These are phyloP conservation scores for Enteromius mattozi DNA, from an alignment of 2,797 vertebrate species.

Conservation along the genomic window DNA sequence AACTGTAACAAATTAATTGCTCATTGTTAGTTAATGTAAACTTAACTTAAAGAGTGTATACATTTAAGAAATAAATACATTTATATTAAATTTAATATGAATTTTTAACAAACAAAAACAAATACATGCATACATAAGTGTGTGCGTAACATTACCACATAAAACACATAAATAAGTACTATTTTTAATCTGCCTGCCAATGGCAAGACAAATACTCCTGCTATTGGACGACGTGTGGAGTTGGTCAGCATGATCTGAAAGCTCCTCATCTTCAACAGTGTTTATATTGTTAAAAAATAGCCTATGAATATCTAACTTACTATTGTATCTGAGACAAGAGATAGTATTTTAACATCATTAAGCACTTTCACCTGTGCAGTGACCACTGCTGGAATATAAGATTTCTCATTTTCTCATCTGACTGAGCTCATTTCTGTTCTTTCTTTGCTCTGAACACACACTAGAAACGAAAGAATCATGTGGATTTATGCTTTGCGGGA, in stretches of 20 bases:
- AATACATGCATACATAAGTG: not conserved
- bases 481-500: conserved; percentile 41
- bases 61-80: not conserved
- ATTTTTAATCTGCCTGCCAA: not conserved
- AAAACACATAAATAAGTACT: no score
- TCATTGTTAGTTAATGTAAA: not conserved
- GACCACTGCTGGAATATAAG: not conserved
- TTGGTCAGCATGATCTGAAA: not conserved
- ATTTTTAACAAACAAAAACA: not conserved
- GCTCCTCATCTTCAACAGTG: not conserved
- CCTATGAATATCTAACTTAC: not conserved
- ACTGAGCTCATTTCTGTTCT: conserved; percentile 19
- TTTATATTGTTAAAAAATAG: not conserved
- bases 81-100: not conserved
- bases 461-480: conserved; percentile 26
- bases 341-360: not conserved
- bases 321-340: not conserved
- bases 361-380: not conserved
- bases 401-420: not conserved
- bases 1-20: not conserved
- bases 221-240: no score
- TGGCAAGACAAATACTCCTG: not conserved
- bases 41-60: not conserved
- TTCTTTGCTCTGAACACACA: not conserved
- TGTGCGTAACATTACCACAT: not conserved